A percentile compares a stretch with the other conserved stretches of the same genome.
Conservation (phyloP, 2,113 vertebrate genomes). For the Etheostoma spectabile region DNA sequence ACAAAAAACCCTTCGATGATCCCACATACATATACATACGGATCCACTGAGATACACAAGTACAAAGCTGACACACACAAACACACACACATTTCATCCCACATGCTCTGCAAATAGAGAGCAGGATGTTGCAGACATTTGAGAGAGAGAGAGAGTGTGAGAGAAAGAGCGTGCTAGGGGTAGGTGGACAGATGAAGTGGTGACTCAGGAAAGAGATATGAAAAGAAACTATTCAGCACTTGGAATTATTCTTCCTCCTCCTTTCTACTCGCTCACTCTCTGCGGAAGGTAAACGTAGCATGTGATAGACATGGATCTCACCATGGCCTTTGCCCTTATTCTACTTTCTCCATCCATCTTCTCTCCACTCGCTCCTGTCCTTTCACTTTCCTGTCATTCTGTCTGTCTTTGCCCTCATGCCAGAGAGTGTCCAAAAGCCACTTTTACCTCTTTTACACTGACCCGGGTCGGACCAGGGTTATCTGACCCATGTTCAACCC, state of each 20-base stretch:
- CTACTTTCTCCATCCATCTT: constrained; percentile 33
- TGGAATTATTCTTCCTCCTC: constrained; percentile 57
- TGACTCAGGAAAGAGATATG: constrained; percentile 77
- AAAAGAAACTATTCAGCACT: constrained; percentile 71
- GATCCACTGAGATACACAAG: constrained; percentile 49
- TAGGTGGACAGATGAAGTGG: constrained; percentile 79
- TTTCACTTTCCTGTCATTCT: neutral
- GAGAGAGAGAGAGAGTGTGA: constrained; percentile 33
- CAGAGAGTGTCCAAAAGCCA: constrained; percentile 6
- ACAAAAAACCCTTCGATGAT: constrained; percentile 28
- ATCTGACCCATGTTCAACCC: too few relatives aligned
- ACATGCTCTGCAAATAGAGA: constrained; percentile 81
- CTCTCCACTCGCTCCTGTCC: neutral
- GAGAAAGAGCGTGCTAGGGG: constrained; percentile 34
- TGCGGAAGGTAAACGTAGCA: constrained; percentile 13
- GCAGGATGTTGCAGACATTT: constrained; percentile 80
- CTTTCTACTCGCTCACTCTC: constrained; percentile 35
- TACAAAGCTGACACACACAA: constrained; percentile 59
- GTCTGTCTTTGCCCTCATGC: neutral
- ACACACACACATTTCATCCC: constrained; percentile 71
- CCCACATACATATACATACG: constrained; percentile 37
- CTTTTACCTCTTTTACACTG: neutral
- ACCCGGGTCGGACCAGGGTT: too few relatives aligned
- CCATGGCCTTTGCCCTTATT: constrained; percentile 38
- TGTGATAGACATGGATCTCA: constrained; percentile 48